phyloP scores from a whole-genome alignment of 2,888 invertebrate species.

The Ellobium chinense region DNA sequence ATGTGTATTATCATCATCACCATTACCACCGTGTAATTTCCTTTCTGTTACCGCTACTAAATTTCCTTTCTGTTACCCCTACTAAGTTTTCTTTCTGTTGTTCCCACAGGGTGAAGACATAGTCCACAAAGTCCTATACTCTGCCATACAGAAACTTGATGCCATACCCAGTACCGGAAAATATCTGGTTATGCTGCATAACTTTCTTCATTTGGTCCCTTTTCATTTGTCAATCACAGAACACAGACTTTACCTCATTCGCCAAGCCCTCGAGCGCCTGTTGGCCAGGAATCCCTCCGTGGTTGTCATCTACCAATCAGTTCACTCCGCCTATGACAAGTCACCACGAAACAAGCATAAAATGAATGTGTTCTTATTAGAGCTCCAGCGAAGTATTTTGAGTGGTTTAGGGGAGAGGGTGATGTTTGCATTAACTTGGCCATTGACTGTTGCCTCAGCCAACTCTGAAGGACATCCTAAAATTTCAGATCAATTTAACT shows the following conservation, averaged over 20 bases:
- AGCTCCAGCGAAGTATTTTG: conserved; percentile 19
- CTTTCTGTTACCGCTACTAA: too few relatives aligned
- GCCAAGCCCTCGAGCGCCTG: conserved; percentile 17
- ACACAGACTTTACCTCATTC: background rate
- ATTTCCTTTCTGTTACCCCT: too few relatives aligned
- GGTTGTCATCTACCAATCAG: conserved; percentile 36
- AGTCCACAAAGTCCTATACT: background rate
- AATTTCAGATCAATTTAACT: conserved; percentile 1
- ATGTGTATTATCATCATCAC: too few relatives aligned
- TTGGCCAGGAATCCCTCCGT: conserved; percentile 29
- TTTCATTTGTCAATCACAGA: conserved; percentile 28
- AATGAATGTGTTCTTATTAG: conserved; percentile 21
- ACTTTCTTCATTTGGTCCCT: conserved; percentile 30
- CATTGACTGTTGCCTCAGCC: conserved; percentile 21
- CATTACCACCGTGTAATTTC: too few relatives aligned
- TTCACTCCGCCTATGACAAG: conserved; percentile 21
- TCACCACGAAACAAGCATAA: conserved; percentile 2
- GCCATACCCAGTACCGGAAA: conserved; percentile 12
- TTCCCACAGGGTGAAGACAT: conserved; percentile 13
- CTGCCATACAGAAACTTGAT: conserved; percentile 10
- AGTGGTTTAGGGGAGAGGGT: conserved; percentile 35
- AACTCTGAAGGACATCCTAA: conserved; percentile 28
- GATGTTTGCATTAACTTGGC: conserved; percentile 17
- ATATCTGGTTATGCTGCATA: conserved; percentile 26
- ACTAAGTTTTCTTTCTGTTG: too few relatives aligned